phyloP scores from a whole-genome alignment of 1,140 invertebrate genomes.

The Pachypsylla venusta region DNA sequence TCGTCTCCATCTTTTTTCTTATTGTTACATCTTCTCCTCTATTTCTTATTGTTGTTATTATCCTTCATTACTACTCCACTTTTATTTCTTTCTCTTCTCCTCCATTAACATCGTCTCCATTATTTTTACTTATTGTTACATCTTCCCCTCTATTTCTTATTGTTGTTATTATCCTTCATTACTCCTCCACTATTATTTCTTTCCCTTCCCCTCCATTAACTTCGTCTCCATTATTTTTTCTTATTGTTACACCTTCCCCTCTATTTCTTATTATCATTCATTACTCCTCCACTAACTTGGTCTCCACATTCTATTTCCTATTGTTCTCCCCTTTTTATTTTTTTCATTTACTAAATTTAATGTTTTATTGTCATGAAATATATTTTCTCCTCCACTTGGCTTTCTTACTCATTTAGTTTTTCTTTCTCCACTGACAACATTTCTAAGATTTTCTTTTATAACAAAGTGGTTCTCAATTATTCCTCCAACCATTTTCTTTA shows the following conservation, averaged over 20 bases:
- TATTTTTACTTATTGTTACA: slow-evolving; percentile 2
- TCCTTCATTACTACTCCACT: too few species aligned
- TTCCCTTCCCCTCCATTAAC: not conserved
- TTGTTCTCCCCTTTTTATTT: slow-evolving; percentile 8
- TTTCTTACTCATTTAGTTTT: too few species aligned
- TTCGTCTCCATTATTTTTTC: not conserved
- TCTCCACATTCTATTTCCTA: not conserved
- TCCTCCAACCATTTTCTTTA: too few species aligned
- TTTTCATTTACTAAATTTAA: not conserved
- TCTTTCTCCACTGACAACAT: too few species aligned
- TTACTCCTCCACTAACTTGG: too few species aligned
- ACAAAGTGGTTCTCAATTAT: too few species aligned
- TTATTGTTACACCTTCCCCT: not conserved
- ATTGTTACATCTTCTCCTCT: slow-evolving; percentile 9
- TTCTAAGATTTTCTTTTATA: too few species aligned
- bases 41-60: too few species aligned
- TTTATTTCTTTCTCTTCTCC: too few species aligned
- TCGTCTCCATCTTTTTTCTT: not conserved
- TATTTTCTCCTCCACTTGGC: too few species aligned
- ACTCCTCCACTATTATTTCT: slow-evolving; percentile 2
- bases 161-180: too few species aligned
- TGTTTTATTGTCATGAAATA: not conserved
- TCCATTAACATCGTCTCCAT: too few species aligned
- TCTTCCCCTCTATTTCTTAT: slow-evolving; percentile 6
- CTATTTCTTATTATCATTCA: not conserved